phyloP scores from a whole-genome alignment of 2,888 invertebrate genomes.

The Notodonta ziczac region DNA sequence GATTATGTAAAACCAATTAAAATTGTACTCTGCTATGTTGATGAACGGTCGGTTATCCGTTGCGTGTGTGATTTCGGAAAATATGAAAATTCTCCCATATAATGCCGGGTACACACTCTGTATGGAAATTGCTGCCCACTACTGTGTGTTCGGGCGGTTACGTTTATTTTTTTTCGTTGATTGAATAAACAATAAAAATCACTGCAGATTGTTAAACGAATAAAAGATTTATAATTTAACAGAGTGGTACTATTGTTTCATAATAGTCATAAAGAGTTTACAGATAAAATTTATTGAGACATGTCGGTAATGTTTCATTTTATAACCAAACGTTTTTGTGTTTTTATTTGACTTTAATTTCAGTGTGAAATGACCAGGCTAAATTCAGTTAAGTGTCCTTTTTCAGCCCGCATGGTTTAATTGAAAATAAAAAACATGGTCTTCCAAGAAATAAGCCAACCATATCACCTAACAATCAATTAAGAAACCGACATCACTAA shows the following conservation, averaged over 20 bases:
- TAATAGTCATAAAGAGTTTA: too few species aligned
- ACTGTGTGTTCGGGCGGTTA: conserved; percentile 30
- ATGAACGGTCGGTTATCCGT: conserved; percentile 23
- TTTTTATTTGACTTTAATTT: too few species aligned
- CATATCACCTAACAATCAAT: too few species aligned
- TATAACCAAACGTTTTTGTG: too few species aligned
- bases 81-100: conserved; percentile 31
- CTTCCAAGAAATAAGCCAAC: too few species aligned
- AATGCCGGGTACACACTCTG: conserved; percentile 16
- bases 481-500: too few species aligned
- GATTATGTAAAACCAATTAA: conserved; percentile 24
- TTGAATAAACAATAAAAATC: conserved; percentile 25
- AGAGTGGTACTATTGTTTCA: background rate
- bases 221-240: conserved; percentile 24
- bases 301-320: too few species aligned
- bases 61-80: conserved; percentile 30
- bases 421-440: too few species aligned
- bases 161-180: conserved; percentile 32
- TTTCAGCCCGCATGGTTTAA: too few species aligned
- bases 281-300: too few species aligned
- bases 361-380: too few species aligned
- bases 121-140: conserved; percentile 34
- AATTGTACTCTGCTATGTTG: conserved; percentile 33
- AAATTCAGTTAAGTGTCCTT: too few species aligned
- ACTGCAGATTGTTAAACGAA: conserved; percentile 1